phyloP scores from a whole-genome alignment of 2,888 invertebrate species.

The Platycheirus rosarum region DNA sequence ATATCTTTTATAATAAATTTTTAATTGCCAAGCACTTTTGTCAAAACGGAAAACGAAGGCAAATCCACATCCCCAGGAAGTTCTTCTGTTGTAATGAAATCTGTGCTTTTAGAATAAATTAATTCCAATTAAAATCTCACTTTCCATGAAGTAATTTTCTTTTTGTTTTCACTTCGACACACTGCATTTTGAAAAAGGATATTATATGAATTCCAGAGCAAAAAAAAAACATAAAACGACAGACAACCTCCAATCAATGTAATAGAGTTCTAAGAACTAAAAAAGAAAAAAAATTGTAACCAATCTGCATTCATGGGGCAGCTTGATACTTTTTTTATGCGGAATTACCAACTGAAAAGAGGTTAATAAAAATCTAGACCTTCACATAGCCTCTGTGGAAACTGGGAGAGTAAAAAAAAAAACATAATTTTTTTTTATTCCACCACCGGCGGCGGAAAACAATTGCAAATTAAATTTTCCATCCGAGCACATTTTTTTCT shows the following conservation, averaged over 20 bases:
- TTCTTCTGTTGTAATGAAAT: constrained; percentile 23
- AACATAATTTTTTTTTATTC: constrained; percentile 23
- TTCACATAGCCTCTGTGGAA: constrained; percentile 75
- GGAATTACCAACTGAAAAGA: constrained; percentile 74
- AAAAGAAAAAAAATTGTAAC: constrained; percentile 11
- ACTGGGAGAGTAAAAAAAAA: constrained; percentile 13
- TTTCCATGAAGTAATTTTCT: constrained; percentile 36
- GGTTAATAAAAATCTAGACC: constrained; percentile 81
- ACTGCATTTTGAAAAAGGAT: not conserved
- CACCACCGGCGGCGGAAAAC: constrained; percentile 56
- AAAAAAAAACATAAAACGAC: not conserved
- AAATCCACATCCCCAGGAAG: constrained; percentile 5
- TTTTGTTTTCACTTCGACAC: constrained; percentile 1
- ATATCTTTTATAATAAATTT: not conserved
- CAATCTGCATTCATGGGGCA: constrained; percentile 25
- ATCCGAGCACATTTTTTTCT: constrained; percentile 50
- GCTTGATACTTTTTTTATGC: constrained; percentile 8
- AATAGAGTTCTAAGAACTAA: constrained; percentile 53
- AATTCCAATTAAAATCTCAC: constrained; percentile 55
- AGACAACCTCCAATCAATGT: constrained; percentile 41
- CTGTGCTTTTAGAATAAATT: constrained; percentile 47
- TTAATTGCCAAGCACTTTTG: constrained; percentile 26
- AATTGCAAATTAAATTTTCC: constrained; percentile 75
- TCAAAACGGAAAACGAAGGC: not conserved
- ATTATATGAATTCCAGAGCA: not conserved